Evolutionary conservation across 92 coral and sea anemone species (phyloP).

Genomic region (Epizoanthus fatuus): DNA sequence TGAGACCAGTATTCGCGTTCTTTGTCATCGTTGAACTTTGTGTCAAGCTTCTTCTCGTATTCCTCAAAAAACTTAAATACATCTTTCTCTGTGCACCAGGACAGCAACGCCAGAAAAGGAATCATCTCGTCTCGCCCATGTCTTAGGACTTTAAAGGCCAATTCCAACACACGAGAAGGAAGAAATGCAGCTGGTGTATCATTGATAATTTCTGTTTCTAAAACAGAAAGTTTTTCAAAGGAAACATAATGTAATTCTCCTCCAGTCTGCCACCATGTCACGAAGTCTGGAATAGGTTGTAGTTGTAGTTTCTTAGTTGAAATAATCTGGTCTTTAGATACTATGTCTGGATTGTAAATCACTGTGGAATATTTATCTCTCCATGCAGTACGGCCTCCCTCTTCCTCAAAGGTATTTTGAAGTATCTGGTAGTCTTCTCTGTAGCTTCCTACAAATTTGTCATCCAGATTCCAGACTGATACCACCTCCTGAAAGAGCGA

Average conservation of each 20-base stretch:
- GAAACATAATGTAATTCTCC: conserved; percentile 64
- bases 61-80: conserved; percentile 41
- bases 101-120: conserved; percentile 60
- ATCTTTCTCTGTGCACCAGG: conserved; percentile 70
- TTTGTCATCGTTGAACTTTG: conserved; percentile 61
- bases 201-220: conserved; percentile 32
- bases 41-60: conserved; percentile 48
- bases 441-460: conserved; percentile 54
- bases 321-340: background rate
- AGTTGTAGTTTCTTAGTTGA: conserved; percentile 8
- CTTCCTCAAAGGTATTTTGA: conserved; percentile 44
- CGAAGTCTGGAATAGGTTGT: conserved; percentile 69
- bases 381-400: conserved; percentile 56
- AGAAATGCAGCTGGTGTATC: conserved; percentile 70
- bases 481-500: conserved; percentile 40
- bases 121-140: conserved; percentile 39
- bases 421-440: conserved; percentile 69
- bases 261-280: conserved; percentile 49
- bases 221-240: conserved; percentile 43
- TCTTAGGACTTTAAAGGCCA: conserved; percentile 57
- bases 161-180: conserved; percentile 62
- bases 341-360: conserved; percentile 50
- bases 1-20: conserved; percentile 76
- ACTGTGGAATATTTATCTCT: conserved; percentile 54
- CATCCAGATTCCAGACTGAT: conserved; percentile 52